These are phyloP conservation scores for Athene noctua DNA, from an alignment of 2,113 vertebrate genomes.

Conservation along the genomic window DNA sequence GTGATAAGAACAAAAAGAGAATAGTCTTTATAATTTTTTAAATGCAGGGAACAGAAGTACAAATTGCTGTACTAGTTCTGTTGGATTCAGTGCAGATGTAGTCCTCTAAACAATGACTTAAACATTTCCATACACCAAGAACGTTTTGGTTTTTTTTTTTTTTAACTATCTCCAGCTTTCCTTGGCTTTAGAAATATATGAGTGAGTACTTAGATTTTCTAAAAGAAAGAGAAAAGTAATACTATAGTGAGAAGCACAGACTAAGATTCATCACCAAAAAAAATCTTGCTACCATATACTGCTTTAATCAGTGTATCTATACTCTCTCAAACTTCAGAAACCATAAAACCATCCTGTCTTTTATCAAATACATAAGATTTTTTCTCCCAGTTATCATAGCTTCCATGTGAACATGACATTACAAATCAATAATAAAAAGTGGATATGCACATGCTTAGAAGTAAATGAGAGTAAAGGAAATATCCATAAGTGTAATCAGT, in stretches of 20 bases:
- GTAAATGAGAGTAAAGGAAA: not conserved
- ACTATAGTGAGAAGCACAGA: not conserved
- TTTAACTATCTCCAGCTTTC: not conserved
- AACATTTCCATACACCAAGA: not conserved
- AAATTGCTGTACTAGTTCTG: slow-evolving; percentile 10
- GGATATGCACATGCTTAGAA: not conserved
- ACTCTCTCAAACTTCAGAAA: not conserved
- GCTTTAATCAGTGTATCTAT: not conserved
- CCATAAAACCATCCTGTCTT: not conserved
- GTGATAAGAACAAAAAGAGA: not conserved
- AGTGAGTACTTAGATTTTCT: not conserved
- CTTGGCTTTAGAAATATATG: not conserved
- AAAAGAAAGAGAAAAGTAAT: not conserved
- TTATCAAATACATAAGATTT: not conserved
- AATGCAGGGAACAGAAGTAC: slow-evolving; percentile 2
- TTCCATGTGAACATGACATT: not conserved
- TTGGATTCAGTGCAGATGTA: not conserved
- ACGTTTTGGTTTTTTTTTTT: not conserved
- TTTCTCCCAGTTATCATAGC: not conserved
- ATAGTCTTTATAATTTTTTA: not conserved
- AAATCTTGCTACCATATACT: not conserved
- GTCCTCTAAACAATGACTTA: slow-evolving; percentile 12
- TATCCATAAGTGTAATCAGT: not conserved
- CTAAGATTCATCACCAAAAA: not conserved
- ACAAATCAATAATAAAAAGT: not conserved